Evolutionary conservation across 2,797 vertebrate genomes (phyloP), one percentile per base, ranked within the genome.

Genomic region (Toxotes lorentzi): DNA sequence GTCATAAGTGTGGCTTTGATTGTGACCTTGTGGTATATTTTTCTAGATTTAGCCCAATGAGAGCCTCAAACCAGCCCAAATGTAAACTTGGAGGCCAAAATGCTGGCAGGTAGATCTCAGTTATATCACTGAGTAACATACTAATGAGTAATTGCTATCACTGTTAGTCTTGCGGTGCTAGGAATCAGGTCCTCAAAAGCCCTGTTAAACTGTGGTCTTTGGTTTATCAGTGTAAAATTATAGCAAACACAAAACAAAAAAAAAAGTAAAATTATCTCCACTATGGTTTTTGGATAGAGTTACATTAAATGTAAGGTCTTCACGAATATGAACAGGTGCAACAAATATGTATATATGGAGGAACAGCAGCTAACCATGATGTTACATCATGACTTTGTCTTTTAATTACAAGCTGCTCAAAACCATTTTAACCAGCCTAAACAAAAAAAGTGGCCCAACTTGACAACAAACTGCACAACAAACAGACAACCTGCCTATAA

Each of bases 1-100:
- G 40, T 23, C 40, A 41, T 13, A 16, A 14, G 21, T 24, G 65
- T 58, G 24, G 51, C 38, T 73, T 64, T 45, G 38, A 65, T 63
- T 65, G 7, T 30, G 57, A 65, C 48, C 16, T 14, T 24, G 19
- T 21, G 40, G 76, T 11, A 61, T 30, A 16, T 56, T 50, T 32
- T 34, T 16, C 12, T 45, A 48, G 24, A 38, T 76, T 35, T 35
- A 17, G 23, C 24, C 24, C 12, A 43, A 66, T 56, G 41, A 38
- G 40, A 54, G 21, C 43, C 30, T 63, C 12, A 53, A 35, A 56
- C 16, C 14, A 2, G 7, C 4, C 35, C 35, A 35, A 45, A 6
- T 35, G 34, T 35, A 30, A 30, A 14, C 13, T 8, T 9, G 7
- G 45, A 48, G 3, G 45, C 7, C 21, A 48, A 48, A 21, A 48